Base-by-base conservation (phyloP, 2,113 vertebrate genomes). In the Plecturocebus donacophilus region DNA sequence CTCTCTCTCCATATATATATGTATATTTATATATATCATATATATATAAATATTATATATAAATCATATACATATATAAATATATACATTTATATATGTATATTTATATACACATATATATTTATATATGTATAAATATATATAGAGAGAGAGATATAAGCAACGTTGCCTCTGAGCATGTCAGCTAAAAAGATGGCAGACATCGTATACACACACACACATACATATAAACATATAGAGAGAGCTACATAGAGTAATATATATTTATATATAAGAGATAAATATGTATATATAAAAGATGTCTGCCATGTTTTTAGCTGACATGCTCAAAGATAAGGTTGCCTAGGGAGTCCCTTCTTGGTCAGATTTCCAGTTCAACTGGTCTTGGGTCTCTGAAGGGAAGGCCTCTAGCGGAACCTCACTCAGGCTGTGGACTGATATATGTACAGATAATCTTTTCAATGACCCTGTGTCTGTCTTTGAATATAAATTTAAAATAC, bases 351-450 rank as follows among this genome's bases (percentile, higher is more conserved):
- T 40, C 52, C 61, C 71, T 91, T 97, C 94, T 94, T 97, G 94
- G 96, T 98, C 94, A 97, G 71, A 92, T 97, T 98, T 97, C 98
- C 92, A 94, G 92, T 82, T 92, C 85, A 90, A 85, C 87, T 87
- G 35, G 40, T 92, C 64, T 38, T 79, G 58, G 54, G 86, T 90
- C 94, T 94, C 98, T 75, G 71, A 61, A 93, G 94, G 80, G 76
- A 93, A 95, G 77, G 85, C 71, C 91, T 94, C 93, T 13, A 49
- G 85, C 0, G 2, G 87, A 92, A 45, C 32, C 94, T 87, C 19
- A 19, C 79, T 73, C 73, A 61, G 49, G 66, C 68, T 92, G 87
- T 97, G n/a, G 82, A 76, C 35, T 80, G 52, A 52, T 56, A 23
- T 58, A 58, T 58, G 8, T 23, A 58, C 10, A 9, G 56, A 23